Evolutionary conservation across 2,113 vertebrate genomes (phyloP), one percentile per base, ranked within the genome.

Genomic region (Vidua macroura): DNA sequence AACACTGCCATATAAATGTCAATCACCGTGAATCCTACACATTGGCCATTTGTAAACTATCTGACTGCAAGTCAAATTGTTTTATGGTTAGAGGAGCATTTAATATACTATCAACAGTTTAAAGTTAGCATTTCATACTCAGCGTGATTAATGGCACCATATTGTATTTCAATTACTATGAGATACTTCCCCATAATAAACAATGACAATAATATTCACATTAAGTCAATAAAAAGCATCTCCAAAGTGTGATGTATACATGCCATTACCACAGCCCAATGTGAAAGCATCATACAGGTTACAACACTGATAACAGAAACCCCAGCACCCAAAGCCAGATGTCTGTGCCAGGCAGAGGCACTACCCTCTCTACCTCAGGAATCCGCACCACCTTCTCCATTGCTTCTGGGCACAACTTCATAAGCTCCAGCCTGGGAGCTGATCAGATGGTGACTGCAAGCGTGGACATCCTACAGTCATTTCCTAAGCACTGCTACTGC

Each of bases 211-310:
- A 98, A 98, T 97, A 97, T 96, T 97, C 98, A 97, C 97, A 98
- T 98, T 97, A 98, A 97, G 97, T 97, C 97, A 97, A 98, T 98
- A 98, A 98, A 97, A 97, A 94, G 96, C 97, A 97, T 97, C 93
- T 97, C 96, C 75, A 72, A 96, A 95, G 94, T 96, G 97, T 98
- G 97, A 98, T 97, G 95, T 96, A 96, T 96, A 97, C 95, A 85
- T 85, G 86, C 88, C 95, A 95, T 98, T 97, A 97, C 94, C 94
- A 90, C 84, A 88, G 93, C 91, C 60, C 92, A 88, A 55, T 70
- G 90, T 94, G 93, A 96, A 97, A 95, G 89, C 94, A 92, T 87
- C 90, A 81, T 2, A 96, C 95, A 96, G 96, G 95, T 96, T 90
- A 95, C 95, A 95, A 89, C 79, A 85, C 52, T 30, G 66, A 72